phyloP scores from a whole-genome alignment of 2,113 vertebrate genomes.

The Salvelinus sp. region DNA sequence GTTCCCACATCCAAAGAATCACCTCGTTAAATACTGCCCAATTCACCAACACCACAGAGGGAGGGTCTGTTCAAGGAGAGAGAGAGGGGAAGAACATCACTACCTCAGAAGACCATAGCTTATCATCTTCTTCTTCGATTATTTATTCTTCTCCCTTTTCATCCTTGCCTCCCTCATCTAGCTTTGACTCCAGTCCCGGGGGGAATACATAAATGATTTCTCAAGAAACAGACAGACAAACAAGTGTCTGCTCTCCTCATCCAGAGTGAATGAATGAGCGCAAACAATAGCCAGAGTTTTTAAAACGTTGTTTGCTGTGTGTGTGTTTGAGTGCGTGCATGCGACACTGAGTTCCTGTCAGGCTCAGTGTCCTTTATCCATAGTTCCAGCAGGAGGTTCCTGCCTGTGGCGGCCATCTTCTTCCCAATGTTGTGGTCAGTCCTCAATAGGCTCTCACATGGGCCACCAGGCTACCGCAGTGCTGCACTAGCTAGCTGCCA shows the following conservation, averaged over 20 bases:
- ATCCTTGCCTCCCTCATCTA: slow-evolving; percentile 24
- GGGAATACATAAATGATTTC: slow-evolving; percentile 20
- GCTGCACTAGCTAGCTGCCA: slow-evolving; percentile 31
- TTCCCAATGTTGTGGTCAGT: slow-evolving; percentile 52
- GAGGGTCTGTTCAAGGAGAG: slow-evolving; percentile 26
- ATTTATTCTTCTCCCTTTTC: neutral
- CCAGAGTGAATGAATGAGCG: slow-evolving; percentile 15
- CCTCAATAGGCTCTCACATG: slow-evolving; percentile 40
- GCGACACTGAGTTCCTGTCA: slow-evolving; percentile 63
- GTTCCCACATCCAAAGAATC: slow-evolving; percentile 59
- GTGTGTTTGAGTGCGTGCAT: slow-evolving; percentile 28
- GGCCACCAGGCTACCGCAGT: slow-evolving; percentile 41
- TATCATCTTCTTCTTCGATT: neutral
- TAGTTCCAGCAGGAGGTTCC: slow-evolving; percentile 64
- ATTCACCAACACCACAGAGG: slow-evolving; percentile 51
- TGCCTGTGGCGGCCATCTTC: slow-evolving; percentile 61
- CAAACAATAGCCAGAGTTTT: slow-evolving; percentile 24
- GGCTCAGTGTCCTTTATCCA: slow-evolving; percentile 40
- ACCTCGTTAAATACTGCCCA: slow-evolving; percentile 56
- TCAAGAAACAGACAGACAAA: slow-evolving; percentile 1
- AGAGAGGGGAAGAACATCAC: neutral
- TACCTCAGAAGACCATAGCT: slow-evolving; percentile 4
- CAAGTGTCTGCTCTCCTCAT: neutral
- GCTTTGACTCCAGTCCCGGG: slow-evolving; percentile 19
- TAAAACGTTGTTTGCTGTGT: no score